Evolutionary conservation across 2,888 invertebrate species (phyloP).

Genomic region (Mimachlamys varia): DNA sequence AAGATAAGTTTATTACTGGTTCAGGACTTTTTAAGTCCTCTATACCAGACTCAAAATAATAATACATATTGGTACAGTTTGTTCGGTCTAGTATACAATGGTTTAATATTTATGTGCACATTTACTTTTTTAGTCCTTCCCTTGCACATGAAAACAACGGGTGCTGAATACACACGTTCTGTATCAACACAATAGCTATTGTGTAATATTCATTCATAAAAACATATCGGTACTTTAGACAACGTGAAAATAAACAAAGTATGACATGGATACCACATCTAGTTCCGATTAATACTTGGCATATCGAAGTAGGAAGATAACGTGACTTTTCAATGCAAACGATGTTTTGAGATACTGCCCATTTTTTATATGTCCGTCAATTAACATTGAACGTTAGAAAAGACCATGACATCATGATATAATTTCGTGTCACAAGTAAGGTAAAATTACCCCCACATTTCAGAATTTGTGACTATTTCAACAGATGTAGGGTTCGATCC

Average conservation of each 20-base stretch:
- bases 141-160: background rate
- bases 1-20: too few species aligned
- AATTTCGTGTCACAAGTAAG: background rate
- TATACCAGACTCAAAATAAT: too few species aligned
- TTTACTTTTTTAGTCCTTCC: too few species aligned
- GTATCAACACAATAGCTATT: background rate
- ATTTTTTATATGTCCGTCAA: background rate
- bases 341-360: background rate
- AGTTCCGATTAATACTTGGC: background rate
- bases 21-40: too few species aligned
- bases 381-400: background rate
- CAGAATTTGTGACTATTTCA: background rate
- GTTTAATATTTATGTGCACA: too few species aligned
- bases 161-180: background rate
- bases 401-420: conserved; percentile 19
- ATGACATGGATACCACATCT: background rate
- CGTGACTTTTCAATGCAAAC: background rate
- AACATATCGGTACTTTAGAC: background rate
- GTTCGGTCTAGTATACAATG: too few species aligned
- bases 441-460: background rate
- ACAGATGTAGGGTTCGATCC: too few species aligned
- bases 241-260: background rate
- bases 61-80: too few species aligned
- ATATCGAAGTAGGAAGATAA: background rate
- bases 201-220: background rate